A percentile compares a stretch with the other conserved stretches of the same genome.
Conservation (phyloP, 2,888 invertebrate species). For the Aethes cnicana region DNA sequence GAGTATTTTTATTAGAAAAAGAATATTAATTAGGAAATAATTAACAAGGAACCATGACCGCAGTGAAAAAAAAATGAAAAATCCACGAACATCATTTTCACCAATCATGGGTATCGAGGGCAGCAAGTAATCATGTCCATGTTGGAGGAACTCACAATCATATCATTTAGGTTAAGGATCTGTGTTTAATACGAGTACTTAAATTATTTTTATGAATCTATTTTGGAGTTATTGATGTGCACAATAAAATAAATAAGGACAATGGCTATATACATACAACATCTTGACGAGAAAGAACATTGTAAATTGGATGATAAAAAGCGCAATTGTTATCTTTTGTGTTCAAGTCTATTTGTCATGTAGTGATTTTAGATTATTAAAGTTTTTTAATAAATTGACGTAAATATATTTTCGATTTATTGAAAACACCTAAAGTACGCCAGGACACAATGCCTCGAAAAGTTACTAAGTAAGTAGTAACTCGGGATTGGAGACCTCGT, state of each 20-base stretch:
- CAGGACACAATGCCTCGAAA: too few relatives aligned
- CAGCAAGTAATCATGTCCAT: slow-evolving; percentile 27
- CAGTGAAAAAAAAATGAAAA: not conserved
- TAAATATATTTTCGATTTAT: not conserved
- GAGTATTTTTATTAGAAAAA: slow-evolving; percentile 20
- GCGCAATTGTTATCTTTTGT: slow-evolving; percentile 36
- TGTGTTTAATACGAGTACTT: slow-evolving; percentile 38
- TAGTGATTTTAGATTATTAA: slow-evolving; percentile 33
- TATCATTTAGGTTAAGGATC: slow-evolving; percentile 68
- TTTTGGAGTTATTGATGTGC: slow-evolving; percentile 42
- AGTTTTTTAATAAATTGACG: slow-evolving; percentile 21
- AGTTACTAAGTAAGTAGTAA: not conserved
- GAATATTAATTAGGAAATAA: not conserved
- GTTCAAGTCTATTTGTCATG: slow-evolving; percentile 38
- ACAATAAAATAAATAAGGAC: slow-evolving; percentile 38
- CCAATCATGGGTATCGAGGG: not conserved
- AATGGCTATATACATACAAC: too few relatives aligned
- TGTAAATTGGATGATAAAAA: slow-evolving; percentile 1
- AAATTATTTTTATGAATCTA: slow-evolving; percentile 42
- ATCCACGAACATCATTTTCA: not conserved
- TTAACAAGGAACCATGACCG: not conserved
- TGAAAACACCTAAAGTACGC: too few relatives aligned
- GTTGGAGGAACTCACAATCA: slow-evolving; percentile 54
- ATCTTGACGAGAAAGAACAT: not conserved
- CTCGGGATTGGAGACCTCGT: not conserved